phyloP scores from a whole-genome alignment of 2,797 vertebrate genomes.

The Sphenodon punctatus region DNA sequence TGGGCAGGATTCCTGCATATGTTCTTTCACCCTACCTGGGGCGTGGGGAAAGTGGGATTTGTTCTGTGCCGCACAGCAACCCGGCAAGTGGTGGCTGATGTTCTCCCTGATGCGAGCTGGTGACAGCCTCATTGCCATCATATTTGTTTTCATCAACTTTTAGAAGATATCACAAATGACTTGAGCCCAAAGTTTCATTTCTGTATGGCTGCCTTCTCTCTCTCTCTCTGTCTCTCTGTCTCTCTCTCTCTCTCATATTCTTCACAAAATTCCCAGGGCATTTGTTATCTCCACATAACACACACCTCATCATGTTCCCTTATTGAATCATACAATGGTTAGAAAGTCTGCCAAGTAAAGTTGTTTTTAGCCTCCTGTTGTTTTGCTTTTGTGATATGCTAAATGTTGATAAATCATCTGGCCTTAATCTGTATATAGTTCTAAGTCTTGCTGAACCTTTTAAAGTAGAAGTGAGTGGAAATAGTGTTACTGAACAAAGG shows the following conservation, averaged over 20 bases:
- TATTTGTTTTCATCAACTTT: neutral
- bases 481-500: neutral
- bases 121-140: too few species aligned
- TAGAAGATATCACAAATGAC: neutral
- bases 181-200: neutral
- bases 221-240: too few species aligned
- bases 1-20: too few species aligned
- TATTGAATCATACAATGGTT: conserved; percentile 16
- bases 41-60: too few species aligned
- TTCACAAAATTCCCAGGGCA: neutral
- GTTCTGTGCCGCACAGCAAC: too few species aligned
- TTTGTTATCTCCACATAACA: conserved; percentile 49
- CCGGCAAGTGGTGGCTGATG: neutral
- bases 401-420: conserved; percentile 40
- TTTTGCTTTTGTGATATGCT: conserved; percentile 37
- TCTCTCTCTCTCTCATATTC: neutral
- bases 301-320: neutral
- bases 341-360: conserved; percentile 33
- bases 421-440: conserved; percentile 4
- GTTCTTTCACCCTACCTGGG: too few species aligned
- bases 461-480: conserved; percentile 10
- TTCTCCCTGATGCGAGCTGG: neutral
- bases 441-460: conserved; percentile 30
- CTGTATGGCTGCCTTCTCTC: neutral
- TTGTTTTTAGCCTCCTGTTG: conserved; percentile 38